These are phyloP conservation scores for Prorops nasuta DNA, from an alignment of 1,140 invertebrate genomes.

Conservation along the genomic window DNA sequence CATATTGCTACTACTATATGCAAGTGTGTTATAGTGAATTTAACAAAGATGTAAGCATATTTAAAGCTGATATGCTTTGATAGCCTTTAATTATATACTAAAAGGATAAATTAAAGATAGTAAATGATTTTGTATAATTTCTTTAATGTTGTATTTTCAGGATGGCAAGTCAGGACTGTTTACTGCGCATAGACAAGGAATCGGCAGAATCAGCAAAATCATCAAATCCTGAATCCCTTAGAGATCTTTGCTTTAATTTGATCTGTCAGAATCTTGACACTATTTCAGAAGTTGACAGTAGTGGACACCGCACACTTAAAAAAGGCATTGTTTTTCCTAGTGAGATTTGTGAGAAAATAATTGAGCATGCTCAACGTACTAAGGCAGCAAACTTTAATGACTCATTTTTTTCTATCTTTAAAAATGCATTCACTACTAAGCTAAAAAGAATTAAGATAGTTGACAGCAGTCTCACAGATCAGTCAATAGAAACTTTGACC, in stretches of 20 bases:
- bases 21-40: too few relatives aligned
- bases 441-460: slow-evolving; percentile 69
- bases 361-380: slow-evolving; percentile 63
- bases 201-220: too few relatives aligned
- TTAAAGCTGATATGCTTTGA: too few relatives aligned
- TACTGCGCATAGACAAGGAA: too few relatives aligned
- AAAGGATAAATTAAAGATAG: slow-evolving; percentile 7
- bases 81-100: slow-evolving; percentile 1
- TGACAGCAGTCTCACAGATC: slow-evolving; percentile 69
- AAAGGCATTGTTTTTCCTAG: slow-evolving; percentile 64
- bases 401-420: slow-evolving; percentile 71
- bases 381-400: slow-evolving; percentile 60
- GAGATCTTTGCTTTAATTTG: slow-evolving; percentile 65
- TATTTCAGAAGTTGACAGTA: slow-evolving; percentile 53
- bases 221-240: slow-evolving; percentile 49
- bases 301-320: slow-evolving; percentile 47
- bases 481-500: slow-evolving; percentile 66
- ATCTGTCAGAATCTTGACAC: slow-evolving; percentile 65
- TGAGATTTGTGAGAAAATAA: slow-evolving; percentile 71
- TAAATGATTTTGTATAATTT: too few relatives aligned
- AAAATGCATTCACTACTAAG: slow-evolving; percentile 65
- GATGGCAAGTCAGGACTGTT: slow-evolving; percentile 46
- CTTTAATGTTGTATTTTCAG: too few relatives aligned
- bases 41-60: too few relatives aligned
- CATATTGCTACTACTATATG: too few relatives aligned